Base-by-base conservation (phyloP, 1,140 invertebrate species). In the Aethina tumida region DNA sequence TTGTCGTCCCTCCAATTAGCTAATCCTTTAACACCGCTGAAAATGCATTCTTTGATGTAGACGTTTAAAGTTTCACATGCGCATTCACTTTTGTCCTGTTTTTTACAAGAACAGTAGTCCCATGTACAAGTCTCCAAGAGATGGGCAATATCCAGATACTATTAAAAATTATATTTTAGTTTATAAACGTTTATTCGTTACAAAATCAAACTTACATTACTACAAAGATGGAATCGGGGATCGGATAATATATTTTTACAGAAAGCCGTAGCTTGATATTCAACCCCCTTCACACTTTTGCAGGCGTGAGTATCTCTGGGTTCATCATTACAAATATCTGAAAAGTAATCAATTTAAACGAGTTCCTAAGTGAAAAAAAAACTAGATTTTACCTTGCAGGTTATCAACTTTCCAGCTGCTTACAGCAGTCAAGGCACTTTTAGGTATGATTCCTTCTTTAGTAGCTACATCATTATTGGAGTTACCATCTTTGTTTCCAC, bases 61-160 rank as follows among this genome's bases (percentile, higher is more conserved):
- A 86, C 79, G 2, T 78, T 71, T 31, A 89, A 71, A 2, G 81
- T 77, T 28, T 76, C 70, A 52, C 88, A 93, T 1, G 76, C 77
- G 51, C 86, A 90, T 29, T 69, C 69, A 26, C 69, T 69, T 3
- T 62, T 67, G 53, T 73, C 71, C 38, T 33, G 44, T 22, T 67
- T 53, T 5, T 59, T 53, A 45, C 85, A 85, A n/a, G 70, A 65
- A 53, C 82, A 89, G 56, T 79, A 88, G 55, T 90, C 85, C 63
- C 74, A 79, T 41, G 73, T 66, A 52, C 87, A 91, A 2, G 80
- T 71, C 51, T 77, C 67, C 35, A 74, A 41, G 24, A 81, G 40
- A 35, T 71, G 47, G 13, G 63, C 46, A 36, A 71, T 58, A 47
- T 75, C 70, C 45, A 78, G 67, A 5, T 71, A 71, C 66, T 65